Evolutionary conservation across 2,888 invertebrate genomes (phyloP), one percentile per base, ranked within the genome.

Genomic region (Trimorus sp.): DNA sequence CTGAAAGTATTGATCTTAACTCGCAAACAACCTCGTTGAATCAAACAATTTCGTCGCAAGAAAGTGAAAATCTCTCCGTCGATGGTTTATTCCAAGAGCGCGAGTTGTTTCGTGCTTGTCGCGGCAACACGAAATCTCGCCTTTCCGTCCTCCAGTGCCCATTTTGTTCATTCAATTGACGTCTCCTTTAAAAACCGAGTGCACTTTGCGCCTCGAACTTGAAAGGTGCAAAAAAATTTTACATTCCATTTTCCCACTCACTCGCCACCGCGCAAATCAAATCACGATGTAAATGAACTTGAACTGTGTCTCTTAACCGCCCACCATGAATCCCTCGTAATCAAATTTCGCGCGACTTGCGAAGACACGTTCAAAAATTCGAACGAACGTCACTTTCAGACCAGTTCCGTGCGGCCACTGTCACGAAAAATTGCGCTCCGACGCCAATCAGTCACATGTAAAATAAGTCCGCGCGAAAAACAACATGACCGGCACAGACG

Each of bases 401-500:
- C 68, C 56, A 68, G 56, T 58, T 68, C 56, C 56, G 56, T 56
- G 45, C 37, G 56, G 15, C 37, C 45, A 68, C n/a, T 68, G 56
- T 68, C 36, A 56, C 8, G 40, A 48, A 68, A 68, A 58, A 58
- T 68, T 56, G 56, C 26, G 37, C 42, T 36, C 16, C 68, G 9
- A 54, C 54, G 54, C 37, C 56, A 58, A 42, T 68, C 68, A 36
- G 53, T 36, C 56, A 8, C 36, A 54, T 26, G 42, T 36, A 45
- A 54, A 66, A 65, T 51, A 65, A 54, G 42, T 54, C 42, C 38
- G 26, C 14, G 36, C 8, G 12, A 7, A 59, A 58, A 69, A 37
- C 49, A 59, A 69, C 54, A 59, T 11, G 3, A 40, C 16, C 16
- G 36, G 36, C 40, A 15, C 26, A 49, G 7, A 16, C 15, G 12